Base-by-base conservation (phyloP, 2,797 vertebrate genomes). In the Falco columbarius region DNA sequence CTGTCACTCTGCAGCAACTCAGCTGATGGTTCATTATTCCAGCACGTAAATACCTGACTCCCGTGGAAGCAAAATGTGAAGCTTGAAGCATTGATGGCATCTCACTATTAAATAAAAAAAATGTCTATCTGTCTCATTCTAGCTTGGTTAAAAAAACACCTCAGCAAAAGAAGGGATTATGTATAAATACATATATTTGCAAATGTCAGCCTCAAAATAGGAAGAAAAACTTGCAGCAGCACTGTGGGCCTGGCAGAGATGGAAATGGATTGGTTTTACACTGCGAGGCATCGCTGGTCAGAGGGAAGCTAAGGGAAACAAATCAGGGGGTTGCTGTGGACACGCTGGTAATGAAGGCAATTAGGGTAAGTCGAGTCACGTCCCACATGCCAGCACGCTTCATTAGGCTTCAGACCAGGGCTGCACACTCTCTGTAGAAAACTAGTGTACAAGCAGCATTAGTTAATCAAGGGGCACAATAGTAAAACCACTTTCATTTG, bases 21-120 rank as follows among this genome's bases (percentile, higher is more conserved):
- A 27, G 84, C 72, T 74, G 75, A 89, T 51, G 58, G 79, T 49
- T 95, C 93, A 59, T 95, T 90, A 90, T 88, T 74, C 72, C 75
- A 54, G 55, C 67, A 61, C 3, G 7, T 65, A 67, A 95, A 81
- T 44, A 79, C 79, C 87, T 40, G 59, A 17, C 56, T 86, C 85
- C 73, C 62, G 47, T 70, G 51, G 55, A 65, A 62, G 54, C 68
- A 46, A 55, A 91, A 86, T 3, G 30, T 44, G 79, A 89, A 86
- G 72, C 81, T 90, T 1, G 17, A 61, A 71, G 88, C 67, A 26
- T 22, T 19, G 34, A 70, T 89, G 85, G 66, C 62, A 74, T 74
- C 90, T 87, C 26, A 1, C 80, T 79, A 34, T 79, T 81, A 89
- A 76, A 72, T 61, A 61, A 59, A 75, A 23, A 44, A 29, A 54